Conservation (phyloP, 2,888 invertebrate species). For the Thalpophila matura region DNA sequence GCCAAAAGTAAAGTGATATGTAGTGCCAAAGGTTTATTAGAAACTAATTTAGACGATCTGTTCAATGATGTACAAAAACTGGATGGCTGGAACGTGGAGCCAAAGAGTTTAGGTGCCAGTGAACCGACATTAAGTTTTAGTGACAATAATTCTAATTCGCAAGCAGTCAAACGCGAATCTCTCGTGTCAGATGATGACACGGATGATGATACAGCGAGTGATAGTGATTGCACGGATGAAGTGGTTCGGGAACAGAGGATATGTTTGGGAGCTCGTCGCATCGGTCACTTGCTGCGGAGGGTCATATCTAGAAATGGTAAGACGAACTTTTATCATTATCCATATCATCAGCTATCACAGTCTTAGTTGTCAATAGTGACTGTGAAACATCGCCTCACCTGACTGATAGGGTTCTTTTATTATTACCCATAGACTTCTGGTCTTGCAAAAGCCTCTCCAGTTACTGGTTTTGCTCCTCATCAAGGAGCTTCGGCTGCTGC, state of each 20-base stretch:
- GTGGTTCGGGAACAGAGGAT: conserved; percentile 84
- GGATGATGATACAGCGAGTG: conserved; percentile 82
- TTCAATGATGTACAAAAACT: conserved; percentile 82
- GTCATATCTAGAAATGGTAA: conserved; percentile 89
- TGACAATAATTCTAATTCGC: conserved; percentile 72
- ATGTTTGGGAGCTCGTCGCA: conserved; percentile 86
- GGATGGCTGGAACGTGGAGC: conserved; percentile 79
- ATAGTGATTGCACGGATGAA: conserved; percentile 85
- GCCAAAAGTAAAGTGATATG: conserved; percentile 87
- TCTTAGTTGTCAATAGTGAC: no score
- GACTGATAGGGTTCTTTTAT: neutral
- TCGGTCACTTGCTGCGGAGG: conserved; percentile 84
- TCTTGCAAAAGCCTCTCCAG: no score
- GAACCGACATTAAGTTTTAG: conserved; percentile 84
- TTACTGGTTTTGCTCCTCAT: no score
- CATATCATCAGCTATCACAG: no score
- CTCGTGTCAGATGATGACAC: conserved; percentile 85
- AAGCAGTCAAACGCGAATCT: conserved; percentile 79
- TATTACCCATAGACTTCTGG: no score
- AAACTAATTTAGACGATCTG: conserved; percentile 89
- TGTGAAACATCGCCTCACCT: neutral
- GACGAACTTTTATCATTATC: conserved; percentile 44
- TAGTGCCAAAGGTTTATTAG: conserved; percentile 90
- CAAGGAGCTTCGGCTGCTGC: no score
- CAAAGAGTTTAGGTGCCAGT: conserved; percentile 85